Base-by-base conservation (phyloP, 2,113 vertebrate genomes). In the Micronycteris hirsuta region DNA sequence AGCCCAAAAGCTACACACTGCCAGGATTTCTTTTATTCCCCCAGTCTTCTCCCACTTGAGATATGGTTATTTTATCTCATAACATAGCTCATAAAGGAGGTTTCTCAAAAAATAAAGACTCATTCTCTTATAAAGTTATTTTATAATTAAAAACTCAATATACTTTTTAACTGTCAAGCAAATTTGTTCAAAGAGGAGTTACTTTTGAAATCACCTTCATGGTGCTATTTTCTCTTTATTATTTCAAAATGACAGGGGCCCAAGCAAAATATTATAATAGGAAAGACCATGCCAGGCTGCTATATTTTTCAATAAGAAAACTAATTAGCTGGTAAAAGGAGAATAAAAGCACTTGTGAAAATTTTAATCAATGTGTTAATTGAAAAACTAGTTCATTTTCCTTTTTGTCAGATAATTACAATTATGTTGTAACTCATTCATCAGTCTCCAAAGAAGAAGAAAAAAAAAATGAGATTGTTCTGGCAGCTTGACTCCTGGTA, bases 341-440 rank as follows among this genome's bases (percentile, higher is more conserved):
- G 56, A 90, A 85, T 65, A 73, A 87, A 85, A 91, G 49, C 22
- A 76, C 86, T 67, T 76, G 63, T 77, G 82, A 95, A 96, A 81
- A 61, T 80, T 95, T 71, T 92, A 87, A 90, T 95, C 92, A 92
- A 68, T 94, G 73, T 92, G 81, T 13, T 97, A 97, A 97, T 90
- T 97, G 67, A 93, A 90, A 94, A 94, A 81, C 47, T 14, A 81
- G 78, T 63, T 78, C 14, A 9, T 68, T 92, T 63, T 91, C n/a
- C 52, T 84, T 84, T 67, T 54, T 77, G 77, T 89, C 74, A 26
- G 70, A 67, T 54, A 9, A 3, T 78, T 86, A 73, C 28, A 20
- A 17, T 93, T 33, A n/a, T 2, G 31, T 41, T 85, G 54, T 20
- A 63, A 24, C 67, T 80, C 49, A 41, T 67, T 84, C 68, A 16